Conservation (phyloP, 2,888 invertebrate species). For the Rhodophaea formosa region DNA sequence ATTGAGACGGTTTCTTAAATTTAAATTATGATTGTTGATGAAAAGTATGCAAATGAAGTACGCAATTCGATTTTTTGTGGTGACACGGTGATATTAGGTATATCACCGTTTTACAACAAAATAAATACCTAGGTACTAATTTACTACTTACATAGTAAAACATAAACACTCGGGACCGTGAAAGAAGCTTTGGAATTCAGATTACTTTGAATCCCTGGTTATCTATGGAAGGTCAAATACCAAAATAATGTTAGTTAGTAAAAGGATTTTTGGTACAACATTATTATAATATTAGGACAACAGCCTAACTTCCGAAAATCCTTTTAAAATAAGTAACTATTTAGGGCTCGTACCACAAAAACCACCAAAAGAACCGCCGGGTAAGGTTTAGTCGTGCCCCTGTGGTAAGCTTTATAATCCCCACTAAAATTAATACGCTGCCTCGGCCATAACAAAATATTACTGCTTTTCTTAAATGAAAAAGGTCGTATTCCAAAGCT, state of each 20-base stretch:
- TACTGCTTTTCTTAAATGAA: constrained; percentile 25
- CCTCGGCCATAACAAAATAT: constrained; percentile 25
- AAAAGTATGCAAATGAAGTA: no score
- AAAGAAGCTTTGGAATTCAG: no score
- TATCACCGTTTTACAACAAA: no score
- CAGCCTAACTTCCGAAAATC: background rate
- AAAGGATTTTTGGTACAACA: background rate
- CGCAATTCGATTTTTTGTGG: no score
- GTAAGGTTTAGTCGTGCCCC: background rate
- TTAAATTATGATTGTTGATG: no score
- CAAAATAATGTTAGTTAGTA: background rate
- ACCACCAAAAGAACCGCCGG: background rate
- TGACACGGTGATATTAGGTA: no score
- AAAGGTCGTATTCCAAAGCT: constrained; percentile 31
- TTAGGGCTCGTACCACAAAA: background rate
- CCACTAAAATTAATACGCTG: constrained; percentile 18
- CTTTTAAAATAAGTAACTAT: background rate
- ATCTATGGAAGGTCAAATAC: no score
- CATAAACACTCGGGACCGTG: no score
- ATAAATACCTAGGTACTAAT: no score
- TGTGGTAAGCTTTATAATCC: constrained; percentile 3
- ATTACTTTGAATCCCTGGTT: no score
- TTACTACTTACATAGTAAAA: no score
- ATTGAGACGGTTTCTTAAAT: no score
- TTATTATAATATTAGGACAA: background rate